Percentiles rank a stretch among this genome's conserved stretches.
phyloP scores from a whole-genome alignment of 2,797 vertebrate genomes.

The Toxotes lorentzi region DNA sequence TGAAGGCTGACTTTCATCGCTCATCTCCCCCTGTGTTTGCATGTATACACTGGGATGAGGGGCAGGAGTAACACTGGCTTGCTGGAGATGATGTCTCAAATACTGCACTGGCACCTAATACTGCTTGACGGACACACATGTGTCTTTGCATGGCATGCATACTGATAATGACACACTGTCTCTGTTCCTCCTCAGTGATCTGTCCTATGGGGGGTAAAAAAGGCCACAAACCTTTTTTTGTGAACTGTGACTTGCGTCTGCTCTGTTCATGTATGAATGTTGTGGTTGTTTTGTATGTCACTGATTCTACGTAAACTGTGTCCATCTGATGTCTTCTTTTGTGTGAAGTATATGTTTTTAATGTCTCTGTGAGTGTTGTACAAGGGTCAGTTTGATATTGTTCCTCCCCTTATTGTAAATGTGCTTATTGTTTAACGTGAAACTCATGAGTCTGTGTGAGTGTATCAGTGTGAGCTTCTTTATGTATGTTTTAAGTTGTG shows the following conservation, averaged over 20 bases:
- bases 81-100: conserved; percentile 64
- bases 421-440: conserved; percentile 52
- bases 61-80: conserved; percentile 48
- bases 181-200: conserved; percentile 58
- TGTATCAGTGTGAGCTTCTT: conserved; percentile 53
- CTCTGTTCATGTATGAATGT: conserved; percentile 79
- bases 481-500: conserved; percentile 42
- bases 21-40: conserved; percentile 72
- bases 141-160: conserved; percentile 76
- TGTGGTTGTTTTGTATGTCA: conserved; percentile 69
- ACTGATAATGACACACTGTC: conserved; percentile 62
- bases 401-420: conserved; percentile 41
- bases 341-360: conserved; percentile 38
- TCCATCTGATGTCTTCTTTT: conserved; percentile 54
- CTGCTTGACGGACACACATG: conserved; percentile 53
- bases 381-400: conserved; percentile 33
- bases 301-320: conserved; percentile 47
- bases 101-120: conserved; percentile 49
- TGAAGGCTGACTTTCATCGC: conserved; percentile 66
- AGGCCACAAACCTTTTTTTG: conserved; percentile 74
- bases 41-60: conserved; percentile 69
- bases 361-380: conserved; percentile 55
- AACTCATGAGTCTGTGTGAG: conserved; percentile 45
- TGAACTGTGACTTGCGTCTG: conserved; percentile 63
- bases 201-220: conserved; percentile 57